Conservation (phyloP, 2,797 vertebrate species). For the Anguilla anguilla region DNA sequence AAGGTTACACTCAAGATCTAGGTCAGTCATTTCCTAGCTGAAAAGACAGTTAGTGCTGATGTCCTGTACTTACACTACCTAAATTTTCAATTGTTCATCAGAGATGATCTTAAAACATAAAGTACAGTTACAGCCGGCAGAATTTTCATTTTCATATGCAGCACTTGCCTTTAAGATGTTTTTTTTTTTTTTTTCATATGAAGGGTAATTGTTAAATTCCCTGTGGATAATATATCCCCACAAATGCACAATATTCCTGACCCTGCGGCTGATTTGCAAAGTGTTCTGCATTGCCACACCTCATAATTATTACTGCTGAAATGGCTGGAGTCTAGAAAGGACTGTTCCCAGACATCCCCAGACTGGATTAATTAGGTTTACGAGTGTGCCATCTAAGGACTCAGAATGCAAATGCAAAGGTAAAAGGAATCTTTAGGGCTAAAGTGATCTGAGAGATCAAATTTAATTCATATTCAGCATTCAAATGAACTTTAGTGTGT, state of each 20-base stretch:
- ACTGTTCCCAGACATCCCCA: neutral
- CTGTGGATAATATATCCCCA: neutral
- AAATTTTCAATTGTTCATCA: neutral
- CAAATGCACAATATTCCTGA: neutral
- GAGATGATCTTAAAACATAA: neutral
- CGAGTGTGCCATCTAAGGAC: neutral
- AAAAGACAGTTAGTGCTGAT: neutral
- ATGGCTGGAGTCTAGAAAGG: neutral
- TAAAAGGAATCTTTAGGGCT: conserved; percentile 1
- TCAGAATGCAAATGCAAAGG: neutral
- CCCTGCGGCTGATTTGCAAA: neutral
- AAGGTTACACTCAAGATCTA: neutral
- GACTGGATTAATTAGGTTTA: conserved; percentile 11
- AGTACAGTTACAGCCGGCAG: neutral
- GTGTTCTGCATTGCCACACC: neutral
- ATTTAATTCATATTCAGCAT: neutral
- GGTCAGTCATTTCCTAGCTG: neutral
- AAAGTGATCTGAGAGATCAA: neutral
- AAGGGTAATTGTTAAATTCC: neutral
- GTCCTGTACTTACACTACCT: neutral
- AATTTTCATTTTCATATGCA: neutral
- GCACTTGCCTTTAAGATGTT: neutral
- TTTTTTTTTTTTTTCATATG: neutral
- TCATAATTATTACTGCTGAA: neutral
- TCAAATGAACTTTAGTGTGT: neutral